These are phyloP conservation scores for Phrynocephalus versicolor DNA, from an alignment of 2,113 vertebrate genomes.

Conservation along the genomic window DNA sequence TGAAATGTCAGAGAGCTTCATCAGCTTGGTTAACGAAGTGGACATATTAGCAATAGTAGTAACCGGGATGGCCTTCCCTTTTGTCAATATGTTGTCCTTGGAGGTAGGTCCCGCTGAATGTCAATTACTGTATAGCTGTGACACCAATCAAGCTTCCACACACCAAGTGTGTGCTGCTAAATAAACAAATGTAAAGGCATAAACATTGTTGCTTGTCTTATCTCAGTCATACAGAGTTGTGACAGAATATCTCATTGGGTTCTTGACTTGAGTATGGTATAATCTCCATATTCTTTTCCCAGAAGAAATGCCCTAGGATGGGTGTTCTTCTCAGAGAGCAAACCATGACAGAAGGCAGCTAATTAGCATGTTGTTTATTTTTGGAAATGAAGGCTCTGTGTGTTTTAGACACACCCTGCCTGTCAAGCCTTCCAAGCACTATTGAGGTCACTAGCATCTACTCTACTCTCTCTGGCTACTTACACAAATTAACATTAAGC, in stretches of 20 bases:
- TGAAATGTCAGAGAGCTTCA: constrained; percentile 24
- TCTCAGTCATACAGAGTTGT: not conserved
- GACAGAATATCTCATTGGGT: not conserved
- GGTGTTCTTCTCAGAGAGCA: not conserved
- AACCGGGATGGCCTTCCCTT: not conserved
- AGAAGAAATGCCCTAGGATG: not conserved
- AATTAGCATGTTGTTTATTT: not conserved
- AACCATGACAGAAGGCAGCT: accelerated
- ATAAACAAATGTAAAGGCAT: not conserved
- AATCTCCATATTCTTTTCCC: not conserved
- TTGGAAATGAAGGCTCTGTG: not conserved
- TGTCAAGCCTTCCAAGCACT: not conserved
- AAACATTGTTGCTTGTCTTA: not conserved
- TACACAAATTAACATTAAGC: constrained; percentile 15
- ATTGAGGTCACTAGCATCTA: constrained; percentile 31
- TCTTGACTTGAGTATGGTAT: not conserved
- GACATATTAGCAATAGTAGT: constrained; percentile 19
- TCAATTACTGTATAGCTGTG: not conserved
- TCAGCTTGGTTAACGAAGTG: constrained; percentile 34
- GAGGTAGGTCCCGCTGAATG: constrained; percentile 34
- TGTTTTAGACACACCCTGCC: constrained; percentile 11
- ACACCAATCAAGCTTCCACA: accelerated
- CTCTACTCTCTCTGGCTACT: not conserved
- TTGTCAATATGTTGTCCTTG: constrained; percentile 32
- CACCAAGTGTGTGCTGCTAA: constrained; percentile 1